Base-by-base conservation (phyloP, 1,140 invertebrate genomes). In the Drosophila fuyamai region DNA sequence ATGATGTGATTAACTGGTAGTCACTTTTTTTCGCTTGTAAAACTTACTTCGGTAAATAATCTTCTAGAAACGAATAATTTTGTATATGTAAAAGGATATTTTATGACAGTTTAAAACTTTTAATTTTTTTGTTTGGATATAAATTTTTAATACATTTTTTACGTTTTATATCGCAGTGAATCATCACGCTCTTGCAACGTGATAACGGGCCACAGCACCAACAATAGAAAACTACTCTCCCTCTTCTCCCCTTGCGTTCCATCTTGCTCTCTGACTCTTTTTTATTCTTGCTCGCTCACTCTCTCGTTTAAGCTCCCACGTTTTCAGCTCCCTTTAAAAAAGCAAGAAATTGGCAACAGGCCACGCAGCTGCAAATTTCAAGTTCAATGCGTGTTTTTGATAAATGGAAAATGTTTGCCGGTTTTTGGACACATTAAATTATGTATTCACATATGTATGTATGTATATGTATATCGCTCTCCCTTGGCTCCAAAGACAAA, bases 111-210 rank as follows among this genome's bases (percentile, higher is more conserved):
- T 23, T 4, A 23, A 23, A 23, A 32, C 29, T 8, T 32, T 32
- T 32, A 32, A 32, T 32, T 32, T 32, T 6, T 32, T 32, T 32
- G 36, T 10, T 13, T 38, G 9, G 36, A 10, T n/a, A 40, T 1
- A 40, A 13, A 5, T 36, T 6, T 13, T 13, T 4, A 53, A 53
- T 10, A 35, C 1, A 54, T 41, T 60, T 58, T 63, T 12, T 18
- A 12, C 23, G 60, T 51, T 27, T 48, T 70, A 36, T 53, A 36
- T 35, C 32, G n/a, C 18, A 55, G 14, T 36, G 14, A 36, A 47
- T 29, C 46, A 77, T 77, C 82, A 86, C 79, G 82, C 79, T 55
- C 14, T 54, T 71, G 67, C 63, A 89, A 61, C 84, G 79, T 88
- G 83, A 88, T 88, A 57, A 53, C 72, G 59, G 48, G 50, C n/a